Evolutionary conservation across 2,888 invertebrate species (phyloP).

Genomic region (Lamproptera curius): DNA sequence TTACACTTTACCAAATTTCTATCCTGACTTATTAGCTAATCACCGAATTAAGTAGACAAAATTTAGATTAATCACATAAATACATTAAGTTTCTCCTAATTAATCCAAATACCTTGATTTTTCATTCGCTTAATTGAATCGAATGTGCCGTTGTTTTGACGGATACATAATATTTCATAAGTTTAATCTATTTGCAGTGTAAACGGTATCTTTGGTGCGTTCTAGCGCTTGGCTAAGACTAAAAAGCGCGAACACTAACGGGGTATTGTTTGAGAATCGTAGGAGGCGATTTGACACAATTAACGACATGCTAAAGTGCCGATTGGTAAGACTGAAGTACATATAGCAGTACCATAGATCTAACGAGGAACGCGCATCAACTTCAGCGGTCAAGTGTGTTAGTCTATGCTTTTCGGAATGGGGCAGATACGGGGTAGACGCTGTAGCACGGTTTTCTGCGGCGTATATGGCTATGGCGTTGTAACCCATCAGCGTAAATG

Average conservation of each 20-base stretch:
- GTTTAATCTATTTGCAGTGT: conserved; percentile 7
- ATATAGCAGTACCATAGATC: too few species aligned
- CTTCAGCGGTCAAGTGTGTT: too few species aligned
- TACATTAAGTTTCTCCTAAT: conserved; percentile 9
- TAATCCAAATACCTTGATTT: conserved; percentile 3
- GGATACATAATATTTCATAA: conserved; percentile 7
- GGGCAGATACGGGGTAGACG: too few species aligned
- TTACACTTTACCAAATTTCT: background rate
- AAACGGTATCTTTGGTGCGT: conserved; percentile 19
- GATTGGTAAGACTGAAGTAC: too few species aligned
- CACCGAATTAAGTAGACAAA: conserved; percentile 7
- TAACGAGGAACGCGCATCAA: too few species aligned
- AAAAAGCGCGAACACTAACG: conserved; percentile 3
- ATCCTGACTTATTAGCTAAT: background rate
- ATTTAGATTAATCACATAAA: conserved; percentile 1
- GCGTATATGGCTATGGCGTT: too few species aligned
- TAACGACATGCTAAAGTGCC: background rate
- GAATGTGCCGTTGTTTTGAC: background rate
- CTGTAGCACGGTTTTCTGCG: too few species aligned
- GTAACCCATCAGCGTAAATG: too few species aligned
- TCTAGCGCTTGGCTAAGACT: conserved; percentile 14
- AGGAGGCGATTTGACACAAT: background rate
- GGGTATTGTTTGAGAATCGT: background rate
- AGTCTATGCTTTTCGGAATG: too few species aligned
- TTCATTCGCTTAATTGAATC: conserved; percentile 2